Percentiles rank a stretch among this genome's conserved stretches.
phyloP scores from a whole-genome alignment of 2,113 vertebrate genomes.

The Nycticorax nycticorax region DNA sequence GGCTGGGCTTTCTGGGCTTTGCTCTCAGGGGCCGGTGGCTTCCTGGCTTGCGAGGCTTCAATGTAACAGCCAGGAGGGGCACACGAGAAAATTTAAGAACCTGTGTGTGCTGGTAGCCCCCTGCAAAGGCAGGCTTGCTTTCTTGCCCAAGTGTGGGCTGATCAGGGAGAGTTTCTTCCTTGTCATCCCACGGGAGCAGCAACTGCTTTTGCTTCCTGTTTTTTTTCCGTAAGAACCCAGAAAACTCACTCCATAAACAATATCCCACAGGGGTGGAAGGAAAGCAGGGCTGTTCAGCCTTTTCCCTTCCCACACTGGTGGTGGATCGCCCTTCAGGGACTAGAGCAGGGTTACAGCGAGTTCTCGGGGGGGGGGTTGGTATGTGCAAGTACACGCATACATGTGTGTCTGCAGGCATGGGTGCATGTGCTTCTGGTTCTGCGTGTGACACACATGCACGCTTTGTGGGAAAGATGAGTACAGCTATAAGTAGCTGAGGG shows the following conservation, averaged over 20 bases:
- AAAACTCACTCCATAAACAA: neutral
- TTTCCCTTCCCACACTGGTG: neutral
- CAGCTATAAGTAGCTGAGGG: neutral
- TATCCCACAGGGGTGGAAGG: neutral
- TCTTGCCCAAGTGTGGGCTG: neutral
- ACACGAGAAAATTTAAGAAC: neutral
- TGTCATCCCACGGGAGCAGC: neutral
- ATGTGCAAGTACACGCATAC: fast-evolving
- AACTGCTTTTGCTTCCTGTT: neutral
- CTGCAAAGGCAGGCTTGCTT: neutral
- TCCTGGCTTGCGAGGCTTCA: neutral
- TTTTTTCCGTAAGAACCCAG: neutral
- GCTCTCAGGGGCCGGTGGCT: neutral
- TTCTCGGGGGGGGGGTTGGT: neutral
- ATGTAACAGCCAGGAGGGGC: neutral
- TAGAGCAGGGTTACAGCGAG: neutral
- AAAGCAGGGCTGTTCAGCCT: neutral
- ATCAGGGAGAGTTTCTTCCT: neutral
- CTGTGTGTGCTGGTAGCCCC: neutral
- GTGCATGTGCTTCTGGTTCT: neutral
- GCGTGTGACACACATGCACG: neutral
- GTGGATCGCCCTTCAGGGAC: neutral
- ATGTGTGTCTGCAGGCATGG: neutral
- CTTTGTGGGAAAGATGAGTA: neutral
- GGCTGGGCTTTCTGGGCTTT: neutral